Evolutionary conservation across 1,140 invertebrate genomes (phyloP).

Genomic region (Globodera rostochiensis): DNA sequence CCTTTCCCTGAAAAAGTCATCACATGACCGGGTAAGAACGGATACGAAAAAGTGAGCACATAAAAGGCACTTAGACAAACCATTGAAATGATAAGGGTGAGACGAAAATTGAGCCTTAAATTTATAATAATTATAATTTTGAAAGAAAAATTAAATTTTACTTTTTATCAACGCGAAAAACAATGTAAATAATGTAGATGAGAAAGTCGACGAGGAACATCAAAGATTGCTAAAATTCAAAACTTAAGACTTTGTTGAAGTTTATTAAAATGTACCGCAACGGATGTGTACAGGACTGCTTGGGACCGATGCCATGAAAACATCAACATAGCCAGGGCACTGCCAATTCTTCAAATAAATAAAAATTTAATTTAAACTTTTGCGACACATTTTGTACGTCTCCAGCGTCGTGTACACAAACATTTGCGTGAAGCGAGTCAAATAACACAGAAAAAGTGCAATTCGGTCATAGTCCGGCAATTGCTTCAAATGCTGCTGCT

Average conservation of each 20-base stretch:
- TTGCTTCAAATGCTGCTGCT: no score
- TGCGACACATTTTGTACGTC: conserved; percentile 13
- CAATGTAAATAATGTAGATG: no score
- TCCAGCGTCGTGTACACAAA: conserved; percentile 45
- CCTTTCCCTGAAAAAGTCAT: no score
- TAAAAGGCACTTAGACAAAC: conserved; percentile 27
- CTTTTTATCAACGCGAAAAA: no score
- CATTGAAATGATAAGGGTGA: conserved; percentile 33
- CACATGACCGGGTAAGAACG: background rate
- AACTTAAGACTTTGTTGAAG: no score
- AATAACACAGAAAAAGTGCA: conserved; percentile 37
- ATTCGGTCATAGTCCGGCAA: conserved; percentile 40
- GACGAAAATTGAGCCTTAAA: conserved; percentile 33
- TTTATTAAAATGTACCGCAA: conserved; percentile 1
- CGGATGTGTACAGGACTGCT: conserved; percentile 34
- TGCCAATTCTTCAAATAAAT: conserved; percentile 29
- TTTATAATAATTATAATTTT: background rate
- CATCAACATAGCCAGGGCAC: conserved; percentile 42
- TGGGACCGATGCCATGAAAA: conserved; percentile 36
- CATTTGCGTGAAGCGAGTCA: conserved; percentile 48
- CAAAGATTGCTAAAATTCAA: no score
- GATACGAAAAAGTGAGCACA: conserved; percentile 40
- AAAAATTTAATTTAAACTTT: no score
- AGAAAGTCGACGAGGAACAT: no score
- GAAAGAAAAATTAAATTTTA: no score